Base-by-base conservation (phyloP, 2,888 invertebrate genomes). In the Carabus problematicus region DNA sequence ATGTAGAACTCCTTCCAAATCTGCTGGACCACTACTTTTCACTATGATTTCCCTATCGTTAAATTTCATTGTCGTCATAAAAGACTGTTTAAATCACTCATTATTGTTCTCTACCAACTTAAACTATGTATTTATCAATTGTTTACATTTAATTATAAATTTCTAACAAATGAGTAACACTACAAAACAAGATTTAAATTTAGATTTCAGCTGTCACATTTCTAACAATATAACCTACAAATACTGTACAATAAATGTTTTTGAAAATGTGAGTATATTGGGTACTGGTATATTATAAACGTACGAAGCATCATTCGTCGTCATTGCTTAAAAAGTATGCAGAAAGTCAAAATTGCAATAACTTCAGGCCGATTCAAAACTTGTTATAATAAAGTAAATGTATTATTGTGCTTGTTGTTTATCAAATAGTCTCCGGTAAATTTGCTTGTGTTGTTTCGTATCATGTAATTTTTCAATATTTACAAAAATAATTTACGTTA, bases 1-100 rank as follows among this genome's bases (percentile, higher is more conserved):
- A 78, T 89, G 89, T 74, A 92, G 82, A 79, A 91, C 85, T 71
- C 91, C 91, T 83, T 92, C 91, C 71, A 91, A 84, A 71, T 87
- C 84, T 76, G 85, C 83, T 72, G 82, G 79, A 42, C 85, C 85
- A 77, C 85, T 86, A 79, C 89, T 87, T 78, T 89, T 78, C 73
- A 86, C 85, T 76, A 86, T 85, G 72, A 91, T 82, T 81, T 91
- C 90, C 77, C 85, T 87, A 73, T 88, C 86, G 80, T 91, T 91
- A 81, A 88, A 89, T 83, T 89, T 88, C 91, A 91, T 92, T 82
- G 79, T 77, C 42, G 9, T 52, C 19, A 49, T 18, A 49, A 8
- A 16, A 42, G 43, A 16, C 16, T 14, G 9, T 60, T 60, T 60
- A 3, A 42, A 9, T 42, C 42, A 14, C 11, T 42, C 14, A 43